phyloP scores from a whole-genome alignment of 2,113 vertebrate species.

The Pogona vitticeps region DNA sequence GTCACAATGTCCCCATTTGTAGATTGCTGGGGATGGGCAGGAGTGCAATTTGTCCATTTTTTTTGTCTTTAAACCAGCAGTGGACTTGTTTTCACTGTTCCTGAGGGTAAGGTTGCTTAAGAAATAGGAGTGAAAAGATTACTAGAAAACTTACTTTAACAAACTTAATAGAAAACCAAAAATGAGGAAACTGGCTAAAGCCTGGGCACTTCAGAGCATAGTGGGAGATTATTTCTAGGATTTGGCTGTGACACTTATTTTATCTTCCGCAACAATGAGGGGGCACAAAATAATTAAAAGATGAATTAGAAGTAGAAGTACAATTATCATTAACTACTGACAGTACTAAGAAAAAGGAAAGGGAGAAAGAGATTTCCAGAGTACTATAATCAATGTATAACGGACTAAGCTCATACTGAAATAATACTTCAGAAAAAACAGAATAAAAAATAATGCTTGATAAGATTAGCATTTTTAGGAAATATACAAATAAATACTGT shows the following conservation, averaged over 20 bases:
- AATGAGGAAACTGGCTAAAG: too few relatives aligned
- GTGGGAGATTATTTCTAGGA: too few relatives aligned
- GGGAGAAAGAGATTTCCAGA: too few relatives aligned
- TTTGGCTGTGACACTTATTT: too few relatives aligned
- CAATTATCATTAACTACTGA: neutral
- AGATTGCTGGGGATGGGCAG: too few relatives aligned
- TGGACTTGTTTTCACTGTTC: neutral
- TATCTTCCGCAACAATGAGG: too few relatives aligned
- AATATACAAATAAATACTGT: neutral
- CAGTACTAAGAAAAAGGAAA: neutral
- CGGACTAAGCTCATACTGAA: neutral
- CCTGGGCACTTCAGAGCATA: too few relatives aligned
- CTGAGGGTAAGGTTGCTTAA: neutral
- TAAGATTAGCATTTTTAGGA: neutral
- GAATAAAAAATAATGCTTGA: neutral
- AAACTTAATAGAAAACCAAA: too few relatives aligned
- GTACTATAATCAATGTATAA: too few relatives aligned
- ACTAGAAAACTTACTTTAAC: neutral
- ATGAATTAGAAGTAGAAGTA: neutral
- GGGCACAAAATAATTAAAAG: neutral
- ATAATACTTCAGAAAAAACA: neutral
- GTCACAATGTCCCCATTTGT: neutral
- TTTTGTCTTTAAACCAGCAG: neutral
- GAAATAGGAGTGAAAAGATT: neutral
- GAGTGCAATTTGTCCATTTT: neutral